Conservation (phyloP, 2,888 invertebrate species). For the Tridacna gigas region DNA sequence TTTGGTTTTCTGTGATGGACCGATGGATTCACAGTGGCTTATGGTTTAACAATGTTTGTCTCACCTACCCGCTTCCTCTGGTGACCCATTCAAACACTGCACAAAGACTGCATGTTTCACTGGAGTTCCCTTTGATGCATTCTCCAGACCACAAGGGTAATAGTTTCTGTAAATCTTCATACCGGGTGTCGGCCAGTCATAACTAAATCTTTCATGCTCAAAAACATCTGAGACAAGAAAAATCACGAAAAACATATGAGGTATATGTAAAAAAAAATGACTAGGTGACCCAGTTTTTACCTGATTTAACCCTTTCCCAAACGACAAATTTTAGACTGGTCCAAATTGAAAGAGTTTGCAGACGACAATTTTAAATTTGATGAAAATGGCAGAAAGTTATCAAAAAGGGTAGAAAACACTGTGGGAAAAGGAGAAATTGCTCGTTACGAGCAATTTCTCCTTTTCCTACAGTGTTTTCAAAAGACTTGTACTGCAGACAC, state of each 20-base stretch:
- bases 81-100: conserved; percentile 66
- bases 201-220: conserved; percentile 67
- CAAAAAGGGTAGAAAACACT: not conserved
- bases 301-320: no score
- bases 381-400: no score
- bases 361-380: no score
- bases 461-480: not conserved
- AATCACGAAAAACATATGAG: not conserved
- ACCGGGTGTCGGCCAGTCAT: conserved; percentile 70
- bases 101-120: conserved; percentile 72
- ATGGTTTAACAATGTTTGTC: no score
- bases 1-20: no score
- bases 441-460: not conserved
- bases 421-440: not conserved
- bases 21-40: no score
- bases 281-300: not conserved
- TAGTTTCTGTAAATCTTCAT: conserved; percentile 63
- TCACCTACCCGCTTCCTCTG: conserved; percentile 66
- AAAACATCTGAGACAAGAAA: conserved; percentile 68
- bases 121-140: conserved; percentile 56
- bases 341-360: no score
- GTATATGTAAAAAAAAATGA: no score
- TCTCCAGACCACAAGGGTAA: conserved; percentile 55
- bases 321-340: no score
- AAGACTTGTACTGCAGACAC: not conserved